Conservation (phyloP, 2,888 invertebrate genomes). For the Dryomyza anilis region DNA sequence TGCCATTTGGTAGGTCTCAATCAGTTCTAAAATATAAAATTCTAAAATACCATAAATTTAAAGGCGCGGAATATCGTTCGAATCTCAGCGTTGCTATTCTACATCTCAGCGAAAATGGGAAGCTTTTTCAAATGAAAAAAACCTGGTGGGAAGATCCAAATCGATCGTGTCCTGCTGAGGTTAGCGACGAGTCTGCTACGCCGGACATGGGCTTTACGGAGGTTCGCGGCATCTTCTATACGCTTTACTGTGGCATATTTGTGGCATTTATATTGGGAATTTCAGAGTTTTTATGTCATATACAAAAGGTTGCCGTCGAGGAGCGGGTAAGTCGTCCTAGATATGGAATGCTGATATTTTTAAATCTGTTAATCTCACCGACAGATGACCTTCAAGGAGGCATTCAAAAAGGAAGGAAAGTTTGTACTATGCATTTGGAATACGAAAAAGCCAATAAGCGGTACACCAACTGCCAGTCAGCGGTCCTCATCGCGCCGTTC, state of each 20-base stretch:
- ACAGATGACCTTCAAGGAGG: constrained; percentile 43
- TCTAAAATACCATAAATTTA: no score
- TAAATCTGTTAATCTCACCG: background rate
- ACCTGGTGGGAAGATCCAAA: constrained; percentile 87
- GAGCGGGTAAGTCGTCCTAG: constrained; percentile 67
- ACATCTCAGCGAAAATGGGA: constrained; percentile 88
- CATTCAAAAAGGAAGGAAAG: constrained; percentile 44
- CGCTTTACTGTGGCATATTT: constrained; percentile 74
- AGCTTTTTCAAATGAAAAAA: constrained; percentile 77
- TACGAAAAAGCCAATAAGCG: constrained; percentile 48
- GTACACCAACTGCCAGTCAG: constrained; percentile 43
- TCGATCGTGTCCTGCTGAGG: constrained; percentile 44
- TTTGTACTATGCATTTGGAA: constrained; percentile 52
- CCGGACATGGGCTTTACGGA: constrained; percentile 62
- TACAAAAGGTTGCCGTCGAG: constrained; percentile 75
- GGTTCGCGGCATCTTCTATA: constrained; percentile 89
- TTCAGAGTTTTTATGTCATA: constrained; percentile 82
- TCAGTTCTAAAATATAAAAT: no score
- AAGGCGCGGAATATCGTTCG: constrained; percentile 71
- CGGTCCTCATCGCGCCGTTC: constrained; percentile 43
- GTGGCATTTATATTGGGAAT: constrained; percentile 77
- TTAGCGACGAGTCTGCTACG: constrained; percentile 15
- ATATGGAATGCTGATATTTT: background rate
- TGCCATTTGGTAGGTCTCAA: constrained; percentile 79
- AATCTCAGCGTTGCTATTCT: constrained; percentile 86